These are phyloP conservation scores for Protonemura montana DNA, from an alignment of 2,888 invertebrate species.

Conservation along the genomic window DNA sequence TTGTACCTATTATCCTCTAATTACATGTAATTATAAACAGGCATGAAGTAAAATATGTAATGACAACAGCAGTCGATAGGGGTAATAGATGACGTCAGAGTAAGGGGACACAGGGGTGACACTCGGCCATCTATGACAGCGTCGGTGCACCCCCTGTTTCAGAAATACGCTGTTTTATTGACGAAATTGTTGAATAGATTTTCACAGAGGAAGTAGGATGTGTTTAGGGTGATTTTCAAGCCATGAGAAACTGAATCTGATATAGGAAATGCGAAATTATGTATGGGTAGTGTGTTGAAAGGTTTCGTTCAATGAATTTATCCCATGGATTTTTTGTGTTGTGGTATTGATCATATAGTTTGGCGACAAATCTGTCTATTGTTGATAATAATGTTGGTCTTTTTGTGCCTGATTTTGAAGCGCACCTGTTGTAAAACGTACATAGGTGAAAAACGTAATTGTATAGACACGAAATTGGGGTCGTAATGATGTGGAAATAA, in stretches of 20 bases:
- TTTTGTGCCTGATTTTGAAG: not conserved
- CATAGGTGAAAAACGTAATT: too few species aligned
- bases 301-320: not conserved
- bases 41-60: not conserved
- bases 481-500: too few species aligned
- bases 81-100: not conserved
- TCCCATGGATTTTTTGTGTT: not conserved
- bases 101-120: not conserved
- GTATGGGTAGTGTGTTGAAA: not conserved
- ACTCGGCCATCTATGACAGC: not conserved
- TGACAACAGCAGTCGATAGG: not conserved
- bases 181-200: not conserved
- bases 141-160: not conserved
- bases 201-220: not conserved
- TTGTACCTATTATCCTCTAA: not conserved
- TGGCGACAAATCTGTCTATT: not conserved
- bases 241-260: not conserved
- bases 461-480: too few species aligned
- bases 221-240: not conserved
- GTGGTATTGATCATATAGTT: not conserved
- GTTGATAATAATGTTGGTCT: not conserved
- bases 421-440: not conserved
- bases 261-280: not conserved
- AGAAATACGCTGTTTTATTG: not conserved
- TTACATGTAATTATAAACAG: not conserved